phyloP scores from a whole-genome alignment of 2,797 vertebrate genomes.

The Malurus splendens region DNA sequence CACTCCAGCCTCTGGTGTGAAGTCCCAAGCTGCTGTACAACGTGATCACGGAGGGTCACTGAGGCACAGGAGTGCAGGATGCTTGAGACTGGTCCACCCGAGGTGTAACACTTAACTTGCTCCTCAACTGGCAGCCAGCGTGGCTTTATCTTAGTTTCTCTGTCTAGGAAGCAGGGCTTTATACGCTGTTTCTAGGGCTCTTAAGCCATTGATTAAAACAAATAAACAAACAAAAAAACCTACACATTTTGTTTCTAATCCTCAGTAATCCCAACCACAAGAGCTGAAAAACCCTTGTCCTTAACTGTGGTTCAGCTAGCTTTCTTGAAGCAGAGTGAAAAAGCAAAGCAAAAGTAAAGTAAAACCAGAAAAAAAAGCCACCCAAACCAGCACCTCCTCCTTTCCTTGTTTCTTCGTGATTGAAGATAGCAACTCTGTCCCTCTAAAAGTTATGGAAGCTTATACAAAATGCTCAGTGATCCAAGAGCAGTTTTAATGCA shows the following conservation, averaged over 20 bases:
- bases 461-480: not conserved
- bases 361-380: not conserved
- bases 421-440: not conserved
- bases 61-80: not conserved
- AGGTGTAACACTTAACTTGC: not conserved
- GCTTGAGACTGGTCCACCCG: not conserved
- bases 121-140: not conserved
- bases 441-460: not conserved
- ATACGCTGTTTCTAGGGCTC: not conserved
- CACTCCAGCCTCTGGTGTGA: fast-evolving
- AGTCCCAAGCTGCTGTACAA: not conserved
- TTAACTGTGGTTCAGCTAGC: not conserved
- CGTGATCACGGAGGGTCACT: not conserved
- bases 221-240: not conserved
- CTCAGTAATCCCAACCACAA: not conserved
- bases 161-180: not conserved
- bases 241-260: not conserved
- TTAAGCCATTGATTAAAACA: not conserved
- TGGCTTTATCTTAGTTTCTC: not conserved
- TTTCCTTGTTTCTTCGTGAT: not conserved
- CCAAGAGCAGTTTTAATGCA: not conserved
- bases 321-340: not conserved
- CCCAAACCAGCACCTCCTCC: not conserved
- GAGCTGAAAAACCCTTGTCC: not conserved
- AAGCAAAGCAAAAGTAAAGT: not conserved